A percentile compares a stretch with the other conserved stretches of the same genome.
Conservation (phyloP, 2,797 vertebrate species). For the Cryptoprocta ferox region DNA sequence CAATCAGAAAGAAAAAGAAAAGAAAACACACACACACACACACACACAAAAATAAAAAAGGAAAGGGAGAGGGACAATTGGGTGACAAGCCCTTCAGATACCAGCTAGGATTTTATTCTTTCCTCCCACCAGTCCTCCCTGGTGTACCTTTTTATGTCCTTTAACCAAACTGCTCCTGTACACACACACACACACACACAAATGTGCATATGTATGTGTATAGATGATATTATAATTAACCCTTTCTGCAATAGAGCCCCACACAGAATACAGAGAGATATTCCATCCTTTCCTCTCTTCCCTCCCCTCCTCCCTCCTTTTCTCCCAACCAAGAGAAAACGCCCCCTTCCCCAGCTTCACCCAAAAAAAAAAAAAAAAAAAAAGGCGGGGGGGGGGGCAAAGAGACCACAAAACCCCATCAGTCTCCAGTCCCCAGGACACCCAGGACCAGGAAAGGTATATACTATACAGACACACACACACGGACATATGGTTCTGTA, state of each 20-base stretch:
- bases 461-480: slow-evolving; percentile 50
- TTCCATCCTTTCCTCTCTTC: slow-evolving; percentile 63
- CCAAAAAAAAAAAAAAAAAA: slow-evolving; percentile 7
- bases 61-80: slow-evolving; percentile 73
- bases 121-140: slow-evolving; percentile 40
- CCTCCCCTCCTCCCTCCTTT: slow-evolving; percentile 72
- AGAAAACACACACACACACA: background rate
- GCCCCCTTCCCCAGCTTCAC: slow-evolving; percentile 75
- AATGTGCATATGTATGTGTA: slow-evolving; percentile 1
- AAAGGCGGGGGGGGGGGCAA: background rate
- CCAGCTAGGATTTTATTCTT: slow-evolving; percentile 74
- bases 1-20: slow-evolving; percentile 40
- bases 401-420: slow-evolving; percentile 62
- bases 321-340: slow-evolving; percentile 78
- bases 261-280: slow-evolving; percentile 55
- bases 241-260: slow-evolving; percentile 56
- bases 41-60: slow-evolving; percentile 21
- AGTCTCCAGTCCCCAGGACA: slow-evolving; percentile 61
- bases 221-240: slow-evolving; percentile 57
- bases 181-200: slow-evolving; percentile 9
- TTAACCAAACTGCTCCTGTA: slow-evolving; percentile 67
- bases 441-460: slow-evolving; percentile 53
- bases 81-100: slow-evolving; percentile 78
- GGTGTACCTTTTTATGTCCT: slow-evolving; percentile 64
- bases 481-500: slow-evolving; percentile 57